phyloP scores from a whole-genome alignment of 1,140 invertebrate genomes.

The Drosophila miranda region DNA sequence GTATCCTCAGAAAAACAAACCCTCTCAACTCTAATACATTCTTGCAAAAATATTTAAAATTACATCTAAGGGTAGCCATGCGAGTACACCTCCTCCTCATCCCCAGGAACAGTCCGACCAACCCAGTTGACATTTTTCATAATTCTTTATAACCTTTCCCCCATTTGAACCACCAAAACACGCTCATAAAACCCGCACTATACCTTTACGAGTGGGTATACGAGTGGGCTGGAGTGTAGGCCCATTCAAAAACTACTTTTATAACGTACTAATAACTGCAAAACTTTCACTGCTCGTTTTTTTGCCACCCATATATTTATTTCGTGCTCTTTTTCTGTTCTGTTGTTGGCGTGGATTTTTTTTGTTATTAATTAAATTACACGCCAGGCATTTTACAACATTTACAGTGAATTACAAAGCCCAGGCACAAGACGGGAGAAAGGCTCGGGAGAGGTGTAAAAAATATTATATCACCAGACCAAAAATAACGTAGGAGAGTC shows the following conservation, averaged over 20 bases:
- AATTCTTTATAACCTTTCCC: slow-evolving; percentile 37
- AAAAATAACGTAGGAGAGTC: slow-evolving; percentile 39
- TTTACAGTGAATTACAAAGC: slow-evolving; percentile 76
- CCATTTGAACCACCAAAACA: slow-evolving; percentile 41
- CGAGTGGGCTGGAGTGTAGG: background rate
- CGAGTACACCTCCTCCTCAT: slow-evolving; percentile 5
- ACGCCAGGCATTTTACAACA: slow-evolving; percentile 79
- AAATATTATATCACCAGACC: slow-evolving; percentile 71
- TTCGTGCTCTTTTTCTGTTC: slow-evolving; percentile 10
- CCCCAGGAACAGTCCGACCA: background rate
- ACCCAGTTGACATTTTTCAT: slow-evolving; percentile 57
- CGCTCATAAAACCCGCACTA: slow-evolving; percentile 69
- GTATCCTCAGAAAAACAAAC: background rate
- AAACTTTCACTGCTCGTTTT: slow-evolving; percentile 78
- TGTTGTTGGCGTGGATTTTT: slow-evolving; percentile 26
- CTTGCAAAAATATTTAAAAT: slow-evolving; percentile 27
- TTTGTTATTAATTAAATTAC: slow-evolving; percentile 79
- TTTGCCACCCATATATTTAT: slow-evolving; percentile 53
- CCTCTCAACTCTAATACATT: slow-evolving; percentile 18
- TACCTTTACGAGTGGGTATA: background rate
- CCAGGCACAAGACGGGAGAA: slow-evolving; percentile 43
- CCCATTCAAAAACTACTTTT: slow-evolving; percentile 64
- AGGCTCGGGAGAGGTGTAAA: slow-evolving; percentile 30
- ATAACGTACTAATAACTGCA: slow-evolving; percentile 79
- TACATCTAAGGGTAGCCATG: slow-evolving; percentile 31